Evolutionary conservation across 2,797 vertebrate species (phyloP), one percentile per base, ranked within the genome.

Genomic region (Neostethus bicornis): DNA sequence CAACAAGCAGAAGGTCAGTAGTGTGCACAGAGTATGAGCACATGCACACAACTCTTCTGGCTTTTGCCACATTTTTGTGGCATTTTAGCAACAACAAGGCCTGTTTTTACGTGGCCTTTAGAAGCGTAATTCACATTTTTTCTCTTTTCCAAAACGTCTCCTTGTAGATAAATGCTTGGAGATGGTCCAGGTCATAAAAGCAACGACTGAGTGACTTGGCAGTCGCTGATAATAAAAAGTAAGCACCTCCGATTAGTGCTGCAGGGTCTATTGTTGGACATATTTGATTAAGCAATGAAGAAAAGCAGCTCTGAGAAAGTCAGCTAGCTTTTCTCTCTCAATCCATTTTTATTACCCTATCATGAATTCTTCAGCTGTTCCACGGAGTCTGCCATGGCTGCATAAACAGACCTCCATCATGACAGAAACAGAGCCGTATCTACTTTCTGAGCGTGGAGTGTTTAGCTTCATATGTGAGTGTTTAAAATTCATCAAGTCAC

Each of bases 261-360:
- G 16, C 58, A 23, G 73, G 61, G 59, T 50, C 35, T 5, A 73
- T 64, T 54, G 55, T 42, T 59, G 59, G 48, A 74, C 29, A 34
- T 50, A 38, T 81, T 78, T 78, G 64, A 78, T 76, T 61, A 72
- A 53, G 59, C 43, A 28, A 49, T 37, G 58, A 66, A 53, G 24
- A 70, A 59, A 70, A 68, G 51, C 12, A 19, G 42, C 51, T 55
- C 38, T 9, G 21, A 48, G 50, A 46, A 20, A 57, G 29, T 50
- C 16, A 1, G 21, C 50, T 29, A 1, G 21, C 50, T 29, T 43
- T 45, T 53, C 49, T 65, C 44, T 2, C 29, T 75, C 70, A 67
- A 41, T 77, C 65, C 55, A 50, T 12, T 61, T 76, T 66, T 52
- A 70, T 21, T 16, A 9, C 16, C 72, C 47, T 5, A 31, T 72